Evolutionary conservation across 2,113 vertebrate genomes (phyloP).

Genomic region (Cettia cetti): DNA sequence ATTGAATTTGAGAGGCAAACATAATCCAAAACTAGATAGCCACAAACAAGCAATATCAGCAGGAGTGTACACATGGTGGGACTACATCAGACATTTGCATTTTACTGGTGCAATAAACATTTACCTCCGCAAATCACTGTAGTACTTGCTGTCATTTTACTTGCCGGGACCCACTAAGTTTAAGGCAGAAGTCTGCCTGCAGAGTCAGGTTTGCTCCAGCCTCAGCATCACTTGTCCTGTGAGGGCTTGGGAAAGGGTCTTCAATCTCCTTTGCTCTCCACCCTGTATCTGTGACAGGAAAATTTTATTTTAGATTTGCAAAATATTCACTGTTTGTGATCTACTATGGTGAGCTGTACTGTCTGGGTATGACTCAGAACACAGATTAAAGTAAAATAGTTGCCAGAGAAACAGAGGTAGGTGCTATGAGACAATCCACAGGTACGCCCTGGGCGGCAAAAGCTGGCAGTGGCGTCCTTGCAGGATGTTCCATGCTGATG

Average conservation of each 20-base stretch:
- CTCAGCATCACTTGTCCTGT: not conserved
- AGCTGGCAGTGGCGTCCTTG: not conserved
- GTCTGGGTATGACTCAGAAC: not conserved
- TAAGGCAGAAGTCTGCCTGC: not conserved
- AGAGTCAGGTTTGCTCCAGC: not conserved
- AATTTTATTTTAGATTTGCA: not conserved
- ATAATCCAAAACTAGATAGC: constrained; percentile 2
- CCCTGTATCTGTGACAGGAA: not conserved
- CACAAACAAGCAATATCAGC: constrained; percentile 3
- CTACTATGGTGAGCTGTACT: not conserved
- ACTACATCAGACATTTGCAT: not conserved
- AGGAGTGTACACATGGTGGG: not conserved
- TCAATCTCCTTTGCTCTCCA: not conserved
- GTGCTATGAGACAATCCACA: not conserved
- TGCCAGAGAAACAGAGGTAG: not conserved
- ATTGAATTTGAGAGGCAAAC: constrained; percentile 28
- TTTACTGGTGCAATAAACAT: not conserved
- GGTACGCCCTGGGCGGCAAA: not conserved
- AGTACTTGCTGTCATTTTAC: not conserved
- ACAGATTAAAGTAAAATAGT: not conserved
- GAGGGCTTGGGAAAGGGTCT: not conserved
- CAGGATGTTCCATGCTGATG: not conserved
- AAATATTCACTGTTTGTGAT: not conserved
- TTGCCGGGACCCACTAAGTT: not conserved
- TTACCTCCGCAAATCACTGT: not conserved